Base-by-base conservation (phyloP, 1,140 invertebrate genomes). In the Drosophila nigrodunni region DNA sequence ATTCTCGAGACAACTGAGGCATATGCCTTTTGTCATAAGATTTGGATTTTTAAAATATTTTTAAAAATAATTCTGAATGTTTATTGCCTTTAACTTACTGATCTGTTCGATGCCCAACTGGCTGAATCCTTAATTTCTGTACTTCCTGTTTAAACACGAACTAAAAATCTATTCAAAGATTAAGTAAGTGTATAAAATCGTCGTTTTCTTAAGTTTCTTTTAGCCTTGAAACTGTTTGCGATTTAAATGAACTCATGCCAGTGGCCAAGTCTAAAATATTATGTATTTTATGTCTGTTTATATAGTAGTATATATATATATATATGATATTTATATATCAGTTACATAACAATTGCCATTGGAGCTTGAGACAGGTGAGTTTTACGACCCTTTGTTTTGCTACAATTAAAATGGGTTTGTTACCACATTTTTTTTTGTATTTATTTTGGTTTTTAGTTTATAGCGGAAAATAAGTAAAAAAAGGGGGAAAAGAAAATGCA, bases 301-400 rank as follows among this genome's bases (percentile, higher is more conserved):
- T 30, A 49, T 49, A 30, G n/a, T 41, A 15, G 11, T 43, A 57
- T 35, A 41, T n/a, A 44, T 21, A 35, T 18, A 34, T 43, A 44
- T 37, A 49, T 49, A 30, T 61, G 18, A 47, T 44, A n/a, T 25
- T 10, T 41, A 68, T 43, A 46, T 77, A 61, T 65, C 21, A 37
- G 70, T 77, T 80, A 65, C 64, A 69, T 60, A 79, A 79, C 74
- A 61, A 69, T 74, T 65, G 55, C 41, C 43, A 37, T 60, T 39
- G 18, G 18, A 30, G 52, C 13, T 43, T 41, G 34, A 11, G 8
- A 47, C 70, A 64, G 50, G 60, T 59, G 41, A 43, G n/a, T 13
- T 11, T 52, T 6, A 30, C n/a, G 9, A 3, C 7, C 35, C 0
- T 49, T 41, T n/a, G 7, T 9, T 39, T 54, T 15, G 35, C 0